phyloP scores from a whole-genome alignment of 2,888 invertebrate genomes.

The Amiota communis region DNA sequence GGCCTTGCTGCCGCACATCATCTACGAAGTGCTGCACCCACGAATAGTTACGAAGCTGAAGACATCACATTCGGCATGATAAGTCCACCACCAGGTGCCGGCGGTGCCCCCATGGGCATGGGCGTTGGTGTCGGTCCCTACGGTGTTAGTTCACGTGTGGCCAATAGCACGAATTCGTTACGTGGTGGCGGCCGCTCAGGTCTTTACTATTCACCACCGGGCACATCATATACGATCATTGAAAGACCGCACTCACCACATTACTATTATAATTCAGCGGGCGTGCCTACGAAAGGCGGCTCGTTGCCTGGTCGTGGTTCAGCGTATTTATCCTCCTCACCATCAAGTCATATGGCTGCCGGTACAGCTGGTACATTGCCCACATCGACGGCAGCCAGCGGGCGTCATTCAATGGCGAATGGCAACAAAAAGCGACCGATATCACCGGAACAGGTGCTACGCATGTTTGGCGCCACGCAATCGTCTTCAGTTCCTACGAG shows the following conservation, averaged over 20 bases:
- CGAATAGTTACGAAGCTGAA: conserved; percentile 74
- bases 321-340: conserved; percentile 81
- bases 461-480: conserved; percentile 77
- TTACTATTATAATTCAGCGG: conserved; percentile 75
- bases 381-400: conserved; percentile 74
- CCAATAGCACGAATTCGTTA: conserved; percentile 73
- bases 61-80: conserved; percentile 70
- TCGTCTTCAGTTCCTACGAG: conserved; percentile 75
- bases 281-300: conserved; percentile 72
- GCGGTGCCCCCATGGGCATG: conserved; percentile 44
- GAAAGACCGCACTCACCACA: conserved; percentile 83
- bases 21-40: conserved; percentile 60
- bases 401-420: conserved; percentile 66
- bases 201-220: conserved; percentile 89
- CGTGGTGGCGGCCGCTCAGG: conserved; percentile 78
- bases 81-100: conserved; percentile 63
- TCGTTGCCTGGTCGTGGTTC: conserved; percentile 75
- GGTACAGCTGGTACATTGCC: conserved; percentile 71
- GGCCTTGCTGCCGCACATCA: conserved; percentile 65
- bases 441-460: conserved; percentile 87
- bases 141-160: conserved; percentile 51
- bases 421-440: conserved; percentile 82
- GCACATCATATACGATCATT: conserved; percentile 90
- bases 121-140: conserved; percentile 39
- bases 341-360: conserved; percentile 75